Conservation (phyloP, 2,888 invertebrate species). For the Bhutanitis thaidina region DNA sequence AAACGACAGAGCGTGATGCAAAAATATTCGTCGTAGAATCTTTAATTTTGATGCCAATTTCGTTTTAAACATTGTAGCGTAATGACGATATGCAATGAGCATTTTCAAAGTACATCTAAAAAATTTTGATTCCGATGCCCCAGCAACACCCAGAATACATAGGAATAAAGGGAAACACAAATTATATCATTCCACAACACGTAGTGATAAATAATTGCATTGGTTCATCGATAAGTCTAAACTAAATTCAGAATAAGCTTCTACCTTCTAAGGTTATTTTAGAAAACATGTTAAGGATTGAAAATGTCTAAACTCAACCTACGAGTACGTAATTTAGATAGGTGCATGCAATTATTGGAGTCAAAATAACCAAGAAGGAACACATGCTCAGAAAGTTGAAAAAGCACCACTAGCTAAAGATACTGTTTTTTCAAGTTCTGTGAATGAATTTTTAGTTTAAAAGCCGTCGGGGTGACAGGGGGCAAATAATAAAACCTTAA, state of each 20-base stretch:
- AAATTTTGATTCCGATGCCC: slow-evolving; percentile 47
- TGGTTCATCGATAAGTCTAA: slow-evolving; percentile 5
- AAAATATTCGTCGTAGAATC: slow-evolving; percentile 17
- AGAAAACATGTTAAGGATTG: slow-evolving; percentile 4
- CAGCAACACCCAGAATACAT: slow-evolving; percentile 55
- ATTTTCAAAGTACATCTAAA: slow-evolving; percentile 34
- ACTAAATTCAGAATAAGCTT: slow-evolving; percentile 29
- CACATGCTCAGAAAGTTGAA: slow-evolving; percentile 36
- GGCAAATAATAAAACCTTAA: slow-evolving; percentile 41
- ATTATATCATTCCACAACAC: slow-evolving; percentile 31
- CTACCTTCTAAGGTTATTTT: slow-evolving; percentile 9
- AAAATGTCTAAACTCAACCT: slow-evolving; percentile 1
- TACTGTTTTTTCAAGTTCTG: slow-evolving; percentile 10
- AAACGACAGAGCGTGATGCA: slow-evolving; percentile 51
- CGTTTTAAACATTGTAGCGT: slow-evolving; percentile 29
- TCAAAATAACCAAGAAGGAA: slow-evolving; percentile 30
- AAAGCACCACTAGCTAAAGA: slow-evolving; percentile 28
- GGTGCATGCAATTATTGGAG: slow-evolving; percentile 19
- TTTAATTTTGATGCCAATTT: slow-evolving; percentile 54
- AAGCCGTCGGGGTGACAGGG: slow-evolving; percentile 43
- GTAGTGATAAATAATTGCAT: slow-evolving; percentile 10
- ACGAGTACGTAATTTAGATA: slow-evolving; percentile 14
- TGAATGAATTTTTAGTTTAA: slow-evolving; percentile 26
- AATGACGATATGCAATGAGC: slow-evolving; percentile 32
- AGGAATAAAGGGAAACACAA: slow-evolving; percentile 29